Conservation (phyloP, 2,888 invertebrate species). For the Pyrrhosoma nymphula region DNA sequence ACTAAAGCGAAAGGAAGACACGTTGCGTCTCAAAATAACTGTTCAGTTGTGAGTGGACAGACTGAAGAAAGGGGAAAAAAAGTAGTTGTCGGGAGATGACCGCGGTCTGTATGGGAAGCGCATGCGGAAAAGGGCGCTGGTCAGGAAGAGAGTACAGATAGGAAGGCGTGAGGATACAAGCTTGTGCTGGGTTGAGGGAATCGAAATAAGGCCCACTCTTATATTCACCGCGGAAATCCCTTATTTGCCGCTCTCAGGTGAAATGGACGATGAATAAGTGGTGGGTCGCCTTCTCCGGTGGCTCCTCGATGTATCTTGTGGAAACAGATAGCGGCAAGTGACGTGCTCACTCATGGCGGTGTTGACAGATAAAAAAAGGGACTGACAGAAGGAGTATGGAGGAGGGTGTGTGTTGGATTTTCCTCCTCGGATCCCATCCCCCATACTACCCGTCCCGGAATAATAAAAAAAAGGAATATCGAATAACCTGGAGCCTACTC, state of each 20-base stretch:
- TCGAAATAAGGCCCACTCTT: neutral
- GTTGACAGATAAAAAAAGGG: slow-evolving; percentile 25
- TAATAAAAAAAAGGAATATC: slow-evolving; percentile 15
- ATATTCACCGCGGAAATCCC: neutral
- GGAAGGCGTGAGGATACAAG: no score
- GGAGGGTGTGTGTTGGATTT: no score
- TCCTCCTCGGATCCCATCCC: neutral
- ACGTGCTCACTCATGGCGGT: neutral
- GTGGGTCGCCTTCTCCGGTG: neutral
- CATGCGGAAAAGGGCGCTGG: neutral
- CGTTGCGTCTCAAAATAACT: no score
- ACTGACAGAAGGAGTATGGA: neutral
- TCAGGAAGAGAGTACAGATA: no score
- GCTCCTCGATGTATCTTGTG: neutral
- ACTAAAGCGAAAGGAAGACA: no score
- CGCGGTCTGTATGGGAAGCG: no score
- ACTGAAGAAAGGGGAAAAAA: no score
- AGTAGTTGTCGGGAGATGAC: no score
- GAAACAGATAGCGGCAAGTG: neutral
- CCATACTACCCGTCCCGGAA: neutral
- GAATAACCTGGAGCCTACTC: neutral
- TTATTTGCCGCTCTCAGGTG: slow-evolving; percentile 31
- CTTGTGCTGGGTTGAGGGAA: neutral
- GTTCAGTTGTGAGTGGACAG: no score
- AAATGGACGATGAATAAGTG: slow-evolving; percentile 29